phyloP scores from a whole-genome alignment of 2,888 invertebrate genomes.

The Aleiodes testaceus region DNA sequence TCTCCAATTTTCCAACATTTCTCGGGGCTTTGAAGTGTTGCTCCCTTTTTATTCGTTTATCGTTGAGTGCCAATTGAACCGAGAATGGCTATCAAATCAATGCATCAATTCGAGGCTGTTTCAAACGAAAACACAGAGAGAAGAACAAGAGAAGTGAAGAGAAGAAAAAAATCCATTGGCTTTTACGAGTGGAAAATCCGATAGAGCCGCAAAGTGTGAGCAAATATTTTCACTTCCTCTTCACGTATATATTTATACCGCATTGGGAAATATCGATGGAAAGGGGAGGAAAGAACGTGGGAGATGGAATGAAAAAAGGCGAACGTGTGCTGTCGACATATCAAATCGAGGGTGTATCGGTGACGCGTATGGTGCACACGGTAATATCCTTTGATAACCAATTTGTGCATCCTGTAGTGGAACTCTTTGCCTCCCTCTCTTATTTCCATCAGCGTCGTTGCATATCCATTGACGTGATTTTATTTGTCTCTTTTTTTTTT shows the following conservation, averaged over 20 bases:
- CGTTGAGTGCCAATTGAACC: conserved; percentile 16
- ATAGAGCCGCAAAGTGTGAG: conserved; percentile 58
- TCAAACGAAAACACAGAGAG: conserved; percentile 4
- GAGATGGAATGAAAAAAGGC: conserved; percentile 34
- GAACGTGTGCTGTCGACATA: conserved; percentile 54
- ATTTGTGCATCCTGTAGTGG: conserved; percentile 63
- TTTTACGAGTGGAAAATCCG: conserved; percentile 66
- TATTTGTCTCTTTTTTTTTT: conserved; percentile 38
- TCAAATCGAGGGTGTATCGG: conserved; percentile 67
- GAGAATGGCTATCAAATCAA: conserved; percentile 27
- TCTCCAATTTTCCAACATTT: neutral
- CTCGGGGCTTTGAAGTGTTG: neutral
- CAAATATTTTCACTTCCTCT: conserved; percentile 67
- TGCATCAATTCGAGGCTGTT: conserved; percentile 7
- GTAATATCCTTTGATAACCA: conserved; percentile 70
- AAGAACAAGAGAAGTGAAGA: neutral
- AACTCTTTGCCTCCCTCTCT: conserved; percentile 20
- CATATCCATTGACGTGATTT: conserved; percentile 55
- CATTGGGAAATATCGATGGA: conserved; percentile 51
- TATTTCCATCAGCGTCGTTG: conserved; percentile 47
- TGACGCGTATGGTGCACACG: conserved; percentile 54
- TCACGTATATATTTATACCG: conserved; percentile 36
- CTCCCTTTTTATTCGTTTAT: neutral
- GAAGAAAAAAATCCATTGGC: conserved; percentile 5
- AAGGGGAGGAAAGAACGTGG: conserved; percentile 45